Evolutionary conservation across 1,140 invertebrate species (phyloP).

Genomic region (Solenopsis invicta): DNA sequence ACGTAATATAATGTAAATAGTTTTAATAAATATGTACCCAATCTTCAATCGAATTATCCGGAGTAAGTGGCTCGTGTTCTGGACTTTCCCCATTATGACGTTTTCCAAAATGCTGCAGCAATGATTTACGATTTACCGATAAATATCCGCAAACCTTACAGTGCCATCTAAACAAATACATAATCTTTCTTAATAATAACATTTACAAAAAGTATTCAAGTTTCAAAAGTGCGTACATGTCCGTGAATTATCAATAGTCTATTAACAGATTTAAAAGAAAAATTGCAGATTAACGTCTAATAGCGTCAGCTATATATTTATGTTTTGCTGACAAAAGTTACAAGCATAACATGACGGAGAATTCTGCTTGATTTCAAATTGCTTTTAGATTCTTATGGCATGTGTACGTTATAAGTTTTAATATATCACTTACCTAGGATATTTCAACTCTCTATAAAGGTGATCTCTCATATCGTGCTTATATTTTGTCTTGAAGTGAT

Average conservation of each 20-base stretch:
- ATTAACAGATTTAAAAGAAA: not conserved
- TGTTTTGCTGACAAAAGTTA: not conserved
- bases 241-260: not conserved
- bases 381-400: not conserved
- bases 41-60: constrained; percentile 80
- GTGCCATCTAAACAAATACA: constrained; percentile 73
- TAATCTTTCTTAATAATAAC: not conserved
- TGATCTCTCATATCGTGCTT: constrained; percentile 88
- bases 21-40: constrained; percentile 79
- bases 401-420: not conserved
- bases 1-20: not conserved
- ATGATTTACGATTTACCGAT: constrained; percentile 76
- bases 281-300: not conserved
- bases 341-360: not conserved
- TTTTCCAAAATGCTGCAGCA: constrained; percentile 81
- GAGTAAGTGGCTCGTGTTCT: constrained; percentile 73
- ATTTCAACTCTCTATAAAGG: constrained; percentile 88
- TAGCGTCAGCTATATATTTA: not conserved
- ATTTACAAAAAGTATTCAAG: not conserved
- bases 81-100: constrained; percentile 76
- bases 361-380: not conserved
- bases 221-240: not conserved
- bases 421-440: constrained; percentile 82
- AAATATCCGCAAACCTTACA: constrained; percentile 82
- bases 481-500: constrained; percentile 86